Conservation (phyloP, 2,113 vertebrate genomes). For the Xiphorhynchus elegans region DNA sequence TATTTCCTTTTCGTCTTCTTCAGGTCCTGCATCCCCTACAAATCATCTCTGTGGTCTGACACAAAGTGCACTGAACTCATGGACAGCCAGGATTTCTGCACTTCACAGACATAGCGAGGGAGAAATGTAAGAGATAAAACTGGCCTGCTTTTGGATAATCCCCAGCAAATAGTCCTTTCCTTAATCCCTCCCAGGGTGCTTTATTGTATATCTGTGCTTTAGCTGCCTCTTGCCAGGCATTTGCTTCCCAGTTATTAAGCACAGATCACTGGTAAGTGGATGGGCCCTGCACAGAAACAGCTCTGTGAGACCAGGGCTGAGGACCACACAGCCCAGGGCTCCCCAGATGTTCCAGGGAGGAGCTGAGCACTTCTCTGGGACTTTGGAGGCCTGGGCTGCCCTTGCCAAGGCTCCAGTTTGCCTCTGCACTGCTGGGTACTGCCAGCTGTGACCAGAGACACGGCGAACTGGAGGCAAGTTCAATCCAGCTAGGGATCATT, state of each 20-base stretch:
- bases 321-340: not conserved
- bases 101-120: not conserved
- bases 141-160: not conserved
- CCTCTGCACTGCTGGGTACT: not conserved
- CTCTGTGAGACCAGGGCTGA: not conserved
- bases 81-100: not conserved
- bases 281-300: not conserved
- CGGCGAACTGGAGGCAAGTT: no score
- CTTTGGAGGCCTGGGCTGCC: not conserved
- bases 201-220: not conserved
- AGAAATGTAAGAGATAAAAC: not conserved
- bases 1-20: not conserved
- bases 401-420: not conserved
- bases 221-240: not conserved
- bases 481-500: rapidly evolving
- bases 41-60: not conserved
- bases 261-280: not conserved
- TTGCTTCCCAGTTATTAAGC: not conserved
- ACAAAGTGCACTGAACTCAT: not conserved
- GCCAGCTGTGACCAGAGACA: not conserved
- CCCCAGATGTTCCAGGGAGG: not conserved
- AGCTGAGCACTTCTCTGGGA: not conserved
- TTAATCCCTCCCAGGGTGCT: not conserved
- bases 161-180: not conserved
- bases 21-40: not conserved